These are phyloP conservation scores for Ploceus nigricollis DNA, from an alignment of 2,113 vertebrate genomes.

Conservation along the genomic window DNA sequence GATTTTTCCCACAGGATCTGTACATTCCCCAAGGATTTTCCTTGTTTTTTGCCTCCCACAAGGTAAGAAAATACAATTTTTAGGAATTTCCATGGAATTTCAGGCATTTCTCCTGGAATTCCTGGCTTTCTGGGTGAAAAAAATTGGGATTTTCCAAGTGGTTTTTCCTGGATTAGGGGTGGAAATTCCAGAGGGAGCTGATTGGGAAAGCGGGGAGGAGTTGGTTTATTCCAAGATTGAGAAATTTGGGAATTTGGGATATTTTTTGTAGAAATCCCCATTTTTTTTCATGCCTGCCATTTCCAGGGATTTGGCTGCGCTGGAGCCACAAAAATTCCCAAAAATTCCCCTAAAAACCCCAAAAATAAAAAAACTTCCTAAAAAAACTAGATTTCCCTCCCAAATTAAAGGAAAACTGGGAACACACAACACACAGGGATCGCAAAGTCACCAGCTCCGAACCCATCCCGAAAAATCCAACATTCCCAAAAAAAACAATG, in stretches of 20 bases:
- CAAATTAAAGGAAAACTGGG: background rate
- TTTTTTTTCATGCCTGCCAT: conserved; percentile 76
- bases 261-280: conserved; percentile 27
- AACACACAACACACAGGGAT: background rate
- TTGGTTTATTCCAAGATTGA: background rate
- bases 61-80: background rate
- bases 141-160: background rate
- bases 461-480: background rate
- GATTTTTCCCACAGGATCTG: background rate
- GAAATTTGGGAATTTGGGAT: conserved; percentile 34
- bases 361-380: background rate
- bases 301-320: conserved; percentile 66
- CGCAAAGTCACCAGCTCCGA: background rate
- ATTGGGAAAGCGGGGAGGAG: no score
- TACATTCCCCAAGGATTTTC: background rate
- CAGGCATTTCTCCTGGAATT: background rate
- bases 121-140: background rate
- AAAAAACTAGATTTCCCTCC: background rate
- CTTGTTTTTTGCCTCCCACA: background rate
- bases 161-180: background rate
- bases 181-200: background rate
- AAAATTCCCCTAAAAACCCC: background rate
- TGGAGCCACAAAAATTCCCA: background rate
- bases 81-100: background rate
- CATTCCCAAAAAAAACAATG: background rate